Conservation (phyloP, 2,113 vertebrate genomes). For the Mus pahari region DNA sequence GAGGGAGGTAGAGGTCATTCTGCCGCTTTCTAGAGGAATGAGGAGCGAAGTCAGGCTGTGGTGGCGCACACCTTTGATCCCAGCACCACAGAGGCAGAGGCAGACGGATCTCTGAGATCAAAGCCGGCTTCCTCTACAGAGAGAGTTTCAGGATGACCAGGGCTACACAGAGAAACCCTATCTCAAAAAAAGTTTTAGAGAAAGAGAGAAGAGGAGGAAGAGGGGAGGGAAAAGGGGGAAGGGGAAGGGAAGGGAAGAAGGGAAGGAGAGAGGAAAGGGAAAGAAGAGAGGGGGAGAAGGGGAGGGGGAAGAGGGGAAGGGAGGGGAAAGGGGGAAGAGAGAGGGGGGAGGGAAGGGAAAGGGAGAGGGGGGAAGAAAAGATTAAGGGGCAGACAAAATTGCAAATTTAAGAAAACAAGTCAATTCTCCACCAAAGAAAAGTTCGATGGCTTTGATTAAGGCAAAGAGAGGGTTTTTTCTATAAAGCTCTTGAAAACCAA, state of each 20-base stretch:
- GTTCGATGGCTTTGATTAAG: not conserved
- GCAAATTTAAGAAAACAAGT: not conserved
- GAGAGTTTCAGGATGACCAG: not conserved
- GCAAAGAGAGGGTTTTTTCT: not conserved
- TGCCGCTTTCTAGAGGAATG: slow-evolving; percentile 14
- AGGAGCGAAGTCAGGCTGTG: not conserved
- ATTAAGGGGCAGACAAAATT: not conserved
- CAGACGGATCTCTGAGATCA: not conserved
- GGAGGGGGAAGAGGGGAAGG: no score
- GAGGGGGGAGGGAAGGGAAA: no score
- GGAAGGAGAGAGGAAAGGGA: rapidly evolving
- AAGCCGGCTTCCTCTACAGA: not conserved
- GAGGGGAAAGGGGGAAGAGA: no score
- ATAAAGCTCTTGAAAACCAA: slow-evolving; percentile 20
- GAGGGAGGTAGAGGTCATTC: not conserved
- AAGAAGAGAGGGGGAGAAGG: rapidly evolving
- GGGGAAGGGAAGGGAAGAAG: rapidly evolving
- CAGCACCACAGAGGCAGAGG: not conserved
- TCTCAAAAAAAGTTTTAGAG: not conserved
- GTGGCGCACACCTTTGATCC: no score
- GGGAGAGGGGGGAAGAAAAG: no score
- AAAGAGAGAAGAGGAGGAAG: no score
- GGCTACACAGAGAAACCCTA: not conserved
- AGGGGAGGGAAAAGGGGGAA: no score
- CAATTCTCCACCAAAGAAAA: slow-evolving; percentile 39